These are phyloP conservation scores for Alosa sapidissima DNA, from an alignment of 2,797 vertebrate species.

Conservation along the genomic window DNA sequence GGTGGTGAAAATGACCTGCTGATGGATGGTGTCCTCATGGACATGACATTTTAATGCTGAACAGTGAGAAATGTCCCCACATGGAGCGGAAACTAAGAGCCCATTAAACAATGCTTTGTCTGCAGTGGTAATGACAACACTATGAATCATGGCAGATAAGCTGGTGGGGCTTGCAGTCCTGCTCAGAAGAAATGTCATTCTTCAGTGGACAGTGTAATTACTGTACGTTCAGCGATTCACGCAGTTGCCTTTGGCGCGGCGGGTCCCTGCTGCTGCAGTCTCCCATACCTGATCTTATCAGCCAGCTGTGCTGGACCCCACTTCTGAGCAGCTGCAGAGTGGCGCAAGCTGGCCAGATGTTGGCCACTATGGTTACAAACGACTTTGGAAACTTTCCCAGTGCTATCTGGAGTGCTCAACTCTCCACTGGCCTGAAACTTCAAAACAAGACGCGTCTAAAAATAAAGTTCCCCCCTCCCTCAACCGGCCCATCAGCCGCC, in stretches of 20 bases:
- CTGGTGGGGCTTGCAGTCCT: constrained; percentile 22
- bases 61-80: constrained; percentile 43
- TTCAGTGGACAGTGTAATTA: constrained; percentile 45
- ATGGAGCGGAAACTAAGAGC: constrained; percentile 43
- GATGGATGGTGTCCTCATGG: constrained; percentile 33
- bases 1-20: constrained; percentile 38
- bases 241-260: constrained; percentile 37
- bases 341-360: constrained; percentile 71
- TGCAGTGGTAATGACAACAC: constrained; percentile 49
- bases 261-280: constrained; percentile 44
- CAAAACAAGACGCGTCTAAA: constrained; percentile 69
- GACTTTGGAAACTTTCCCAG: constrained; percentile 74
- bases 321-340: constrained; percentile 44
- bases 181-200: constrained; percentile 36
- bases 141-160: constrained; percentile 52
- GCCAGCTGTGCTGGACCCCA: background rate
- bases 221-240: constrained; percentile 46
- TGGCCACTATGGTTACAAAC: constrained; percentile 64
- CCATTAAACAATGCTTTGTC: constrained; percentile 55
- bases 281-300: constrained; percentile 57
- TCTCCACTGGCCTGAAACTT: constrained; percentile 62
- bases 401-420: constrained; percentile 67
- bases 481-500: background rate
- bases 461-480: constrained; percentile 61
- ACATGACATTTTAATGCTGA: constrained; percentile 39